Base-by-base conservation (phyloP, 2,113 vertebrate species). In the Catharus fuscescens region DNA sequence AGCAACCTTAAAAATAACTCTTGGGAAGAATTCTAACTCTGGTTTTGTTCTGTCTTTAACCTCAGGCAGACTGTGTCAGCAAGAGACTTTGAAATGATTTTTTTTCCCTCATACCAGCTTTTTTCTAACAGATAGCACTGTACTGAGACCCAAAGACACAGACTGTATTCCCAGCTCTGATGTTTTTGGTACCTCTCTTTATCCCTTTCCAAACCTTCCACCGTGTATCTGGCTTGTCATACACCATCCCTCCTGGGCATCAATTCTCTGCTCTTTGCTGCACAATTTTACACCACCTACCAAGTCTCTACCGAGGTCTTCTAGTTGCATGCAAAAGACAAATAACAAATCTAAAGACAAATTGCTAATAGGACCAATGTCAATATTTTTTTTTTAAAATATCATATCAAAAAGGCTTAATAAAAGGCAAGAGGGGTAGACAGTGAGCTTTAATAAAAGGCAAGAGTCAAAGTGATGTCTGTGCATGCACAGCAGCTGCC, bases 51-150 rank as follows among this genome's bases (percentile, higher is more conserved):
- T 88, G 6, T 47, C 81, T 90, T 76, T 93, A 92, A 77, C 82
- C 92, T 88, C 71, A 83, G 85, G 74, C 48, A 91, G n/a, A 64
- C 57, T 80, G 32, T 79, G 71, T 90, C 90, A 93, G 62, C 62
- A 88, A 86, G 67, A 72, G 53, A 56, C 14, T 71, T 81, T 42
- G 76, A 56, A 87, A 74, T 80, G 0, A 10, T 65, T 71, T 67
- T 12, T 12, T 57, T 70, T 17, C 24, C 21, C 15, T 18, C 15
- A 2, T 9, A 42, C 23, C 34, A 60, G 18, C 10, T 70, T 90
- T 84, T 86, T 66, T 21, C 67, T 77, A 17, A 24, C 24, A 31
- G 40, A 11, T 21, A 92, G 21, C 31, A 11, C 11, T 87, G 56
- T 50, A 14, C 38, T 56, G 81, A 82, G 79, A 79, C 53, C 24